A percentile compares a stretch with the other conserved stretches of the same genome.
phyloP scores from a whole-genome alignment of 2,113 vertebrate species.

The Grantiella picta region DNA sequence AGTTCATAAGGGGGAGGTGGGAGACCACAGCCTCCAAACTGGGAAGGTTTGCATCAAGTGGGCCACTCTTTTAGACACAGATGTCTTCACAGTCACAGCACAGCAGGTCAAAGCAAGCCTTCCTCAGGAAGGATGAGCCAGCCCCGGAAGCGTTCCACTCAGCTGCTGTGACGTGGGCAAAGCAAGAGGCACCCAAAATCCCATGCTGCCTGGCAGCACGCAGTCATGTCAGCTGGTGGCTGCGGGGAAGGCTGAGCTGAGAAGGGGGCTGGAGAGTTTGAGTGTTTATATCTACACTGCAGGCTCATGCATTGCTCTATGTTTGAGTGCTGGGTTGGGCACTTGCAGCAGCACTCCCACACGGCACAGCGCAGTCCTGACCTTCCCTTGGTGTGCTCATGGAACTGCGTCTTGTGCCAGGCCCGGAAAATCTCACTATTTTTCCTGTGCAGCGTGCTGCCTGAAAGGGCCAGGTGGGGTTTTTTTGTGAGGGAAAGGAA shows the following conservation, averaged over 20 bases:
- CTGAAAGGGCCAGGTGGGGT: fast-evolving
- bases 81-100: background rate
- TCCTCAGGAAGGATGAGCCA: background rate
- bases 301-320: fast-evolving
- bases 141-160: background rate
- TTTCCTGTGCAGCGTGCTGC: background rate
- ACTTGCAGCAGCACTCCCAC: background rate
- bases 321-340: background rate
- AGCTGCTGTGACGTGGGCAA: background rate
- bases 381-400: fast-evolving
- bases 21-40: background rate
- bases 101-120: background rate
- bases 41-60: background rate
- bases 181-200: background rate
- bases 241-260: background rate
- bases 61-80: background rate
- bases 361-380: fast-evolving
- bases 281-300: fast-evolving
- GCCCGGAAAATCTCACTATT: background rate
- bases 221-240: fast-evolving
- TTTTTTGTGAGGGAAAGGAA: fast-evolving
- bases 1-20: background rate
- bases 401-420: fast-evolving
- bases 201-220: fast-evolving
- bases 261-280: background rate